Evolutionary conservation across 2,888 invertebrate species (phyloP).

Genomic region (Drosophila pseudotalamancana): DNA sequence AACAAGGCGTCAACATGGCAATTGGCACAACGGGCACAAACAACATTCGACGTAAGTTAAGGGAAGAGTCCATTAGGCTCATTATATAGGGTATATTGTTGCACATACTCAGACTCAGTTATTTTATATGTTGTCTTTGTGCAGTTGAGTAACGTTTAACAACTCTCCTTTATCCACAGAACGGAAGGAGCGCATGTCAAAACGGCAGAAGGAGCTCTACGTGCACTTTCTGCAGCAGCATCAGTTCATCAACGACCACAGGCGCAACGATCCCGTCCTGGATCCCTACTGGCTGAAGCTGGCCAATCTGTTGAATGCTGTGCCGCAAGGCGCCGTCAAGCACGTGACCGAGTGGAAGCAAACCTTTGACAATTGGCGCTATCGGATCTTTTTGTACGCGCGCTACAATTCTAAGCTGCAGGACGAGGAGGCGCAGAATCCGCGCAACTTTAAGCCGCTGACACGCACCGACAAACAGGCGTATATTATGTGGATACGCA

Average conservation of each 20-base stretch:
- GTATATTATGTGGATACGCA: conserved; percentile 81
- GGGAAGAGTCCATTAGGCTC: no score
- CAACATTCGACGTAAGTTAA: conserved; percentile 78
- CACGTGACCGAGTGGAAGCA: conserved; percentile 81
- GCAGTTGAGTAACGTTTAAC: not conserved
- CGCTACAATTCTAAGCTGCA: conserved; percentile 81
- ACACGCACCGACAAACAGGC: conserved; percentile 81
- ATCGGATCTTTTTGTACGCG: conserved; percentile 81
- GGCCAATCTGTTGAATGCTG: conserved; percentile 79
- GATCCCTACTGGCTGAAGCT: conserved; percentile 81
- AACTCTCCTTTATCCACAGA: conserved; percentile 47
- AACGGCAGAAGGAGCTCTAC: conserved; percentile 81
- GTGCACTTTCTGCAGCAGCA: conserved; percentile 81
- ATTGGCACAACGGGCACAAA: conserved; percentile 68
- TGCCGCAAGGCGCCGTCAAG: conserved; percentile 80
- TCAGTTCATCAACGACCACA: conserved; percentile 79
- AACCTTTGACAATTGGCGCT: conserved; percentile 82
- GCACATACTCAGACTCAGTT: not conserved
- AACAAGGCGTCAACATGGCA: conserved; percentile 63
- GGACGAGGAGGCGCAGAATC: conserved; percentile 78
- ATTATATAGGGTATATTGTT: not conserved
- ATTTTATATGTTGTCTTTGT: not conserved
- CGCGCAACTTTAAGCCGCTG: conserved; percentile 81
- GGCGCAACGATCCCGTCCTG: conserved; percentile 78
- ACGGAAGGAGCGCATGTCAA: conserved; percentile 82